Percentiles rank a stretch among this genome's conserved stretches.
phyloP scores from a whole-genome alignment of 1,140 invertebrate species.

The Caerostris extrusa region DNA sequence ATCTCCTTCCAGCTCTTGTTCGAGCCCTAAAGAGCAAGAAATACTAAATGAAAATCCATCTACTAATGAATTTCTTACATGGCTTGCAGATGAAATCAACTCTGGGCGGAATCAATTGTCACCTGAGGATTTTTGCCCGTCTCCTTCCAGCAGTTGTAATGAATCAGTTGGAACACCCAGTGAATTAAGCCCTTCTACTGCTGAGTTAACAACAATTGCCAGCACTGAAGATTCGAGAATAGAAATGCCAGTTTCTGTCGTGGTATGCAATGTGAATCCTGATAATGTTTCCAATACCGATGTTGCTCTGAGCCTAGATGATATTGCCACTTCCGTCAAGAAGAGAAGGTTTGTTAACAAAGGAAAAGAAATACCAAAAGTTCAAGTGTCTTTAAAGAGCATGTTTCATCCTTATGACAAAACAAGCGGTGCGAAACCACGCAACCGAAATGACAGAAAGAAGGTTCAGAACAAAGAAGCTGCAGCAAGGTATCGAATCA shows the following conservation, averaged over 20 bases:
- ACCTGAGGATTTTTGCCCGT: not conserved
- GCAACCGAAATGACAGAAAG: constrained; percentile 47
- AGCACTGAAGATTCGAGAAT: not conserved
- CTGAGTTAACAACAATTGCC: not conserved
- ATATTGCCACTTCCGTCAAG: constrained; percentile 44
- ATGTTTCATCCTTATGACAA: constrained; percentile 32
- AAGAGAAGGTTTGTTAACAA: constrained; percentile 47
- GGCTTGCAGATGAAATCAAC: not conserved
- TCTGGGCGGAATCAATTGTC: not conserved
- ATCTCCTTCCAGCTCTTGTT: not conserved
- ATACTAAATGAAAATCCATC: too few relatives aligned
- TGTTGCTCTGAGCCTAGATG: constrained; percentile 35
- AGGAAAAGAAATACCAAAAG: constrained; percentile 52
- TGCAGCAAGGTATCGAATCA: constrained; percentile 68
- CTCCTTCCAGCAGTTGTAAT: not conserved
- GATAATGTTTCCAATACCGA: not conserved
- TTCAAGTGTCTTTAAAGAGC: constrained; percentile 21
- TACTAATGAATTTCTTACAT: too few relatives aligned
- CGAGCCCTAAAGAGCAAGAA: not conserved
- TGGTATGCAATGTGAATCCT: not conserved
- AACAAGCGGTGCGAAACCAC: not conserved
- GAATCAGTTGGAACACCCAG: not conserved
- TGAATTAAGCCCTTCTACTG: not conserved
- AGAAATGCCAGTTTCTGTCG: constrained; percentile 13
- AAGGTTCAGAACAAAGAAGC: constrained; percentile 76